These are phyloP conservation scores for Ardeotis arabs DNA, from an alignment of 2,113 vertebrate genomes.

Conservation along the genomic window DNA sequence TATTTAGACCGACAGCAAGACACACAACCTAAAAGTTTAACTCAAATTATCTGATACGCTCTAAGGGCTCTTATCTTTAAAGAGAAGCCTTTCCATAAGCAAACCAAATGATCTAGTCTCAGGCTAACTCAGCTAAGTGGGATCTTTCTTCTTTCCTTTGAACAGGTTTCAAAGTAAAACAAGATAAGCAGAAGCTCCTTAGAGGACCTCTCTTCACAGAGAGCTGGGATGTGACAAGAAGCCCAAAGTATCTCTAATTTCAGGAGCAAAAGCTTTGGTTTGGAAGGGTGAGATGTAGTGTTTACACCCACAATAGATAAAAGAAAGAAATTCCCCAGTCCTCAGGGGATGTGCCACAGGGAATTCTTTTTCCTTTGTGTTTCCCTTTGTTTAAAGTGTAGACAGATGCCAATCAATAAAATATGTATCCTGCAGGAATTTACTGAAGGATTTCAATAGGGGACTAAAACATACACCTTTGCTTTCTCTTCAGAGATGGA, in stretches of 20 bases:
- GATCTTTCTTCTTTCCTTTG: constrained; percentile 72
- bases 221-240: constrained; percentile 63
- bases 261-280: constrained; percentile 58
- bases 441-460: neutral
- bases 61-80: constrained; percentile 59
- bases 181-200: constrained; percentile 75
- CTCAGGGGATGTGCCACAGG: neutral
- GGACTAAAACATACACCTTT: neutral
- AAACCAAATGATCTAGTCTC: constrained; percentile 42
- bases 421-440: constrained; percentile 22
- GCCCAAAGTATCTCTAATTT: constrained; percentile 56
- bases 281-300: constrained; percentile 21
- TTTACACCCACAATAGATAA: constrained; percentile 64
- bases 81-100: constrained; percentile 57
- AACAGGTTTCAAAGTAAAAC: constrained; percentile 77
- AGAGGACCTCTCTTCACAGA: constrained; percentile 61
- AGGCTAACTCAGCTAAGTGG: constrained; percentile 53
- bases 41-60: constrained; percentile 61
- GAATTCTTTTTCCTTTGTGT: constrained; percentile 17
- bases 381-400: neutral
- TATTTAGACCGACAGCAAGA: neutral
- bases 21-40: constrained; percentile 49
- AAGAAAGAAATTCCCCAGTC: constrained; percentile 48
- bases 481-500: neutral
- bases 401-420: constrained; percentile 42